phyloP scores from a whole-genome alignment of 2,888 invertebrate genomes.

The Caenorhabditis uteleia region DNA sequence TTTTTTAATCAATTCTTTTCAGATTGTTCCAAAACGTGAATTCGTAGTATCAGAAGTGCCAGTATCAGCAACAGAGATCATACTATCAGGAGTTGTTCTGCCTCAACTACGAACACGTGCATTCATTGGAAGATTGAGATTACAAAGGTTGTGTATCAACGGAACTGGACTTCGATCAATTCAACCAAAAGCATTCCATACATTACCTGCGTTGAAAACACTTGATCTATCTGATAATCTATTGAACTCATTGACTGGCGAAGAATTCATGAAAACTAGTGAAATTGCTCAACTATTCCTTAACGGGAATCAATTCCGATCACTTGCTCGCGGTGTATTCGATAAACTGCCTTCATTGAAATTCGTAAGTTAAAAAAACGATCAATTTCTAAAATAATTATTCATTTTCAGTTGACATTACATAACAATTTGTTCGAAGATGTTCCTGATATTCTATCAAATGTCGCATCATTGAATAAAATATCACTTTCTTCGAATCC shows the following conservation, averaged over 20 bases:
- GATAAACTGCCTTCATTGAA: constrained; percentile 56
- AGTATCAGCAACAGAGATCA: constrained; percentile 88
- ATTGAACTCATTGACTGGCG: constrained; percentile 47
- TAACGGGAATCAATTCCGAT: constrained; percentile 50
- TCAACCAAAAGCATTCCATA: constrained; percentile 63
- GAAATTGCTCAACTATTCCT: constrained; percentile 53
- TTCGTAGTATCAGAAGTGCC: constrained; percentile 79
- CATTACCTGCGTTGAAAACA: constrained; percentile 54
- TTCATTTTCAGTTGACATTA: constrained; percentile 41
- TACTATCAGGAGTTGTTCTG: constrained; percentile 84
- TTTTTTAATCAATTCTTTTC: background rate
- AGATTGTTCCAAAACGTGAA: constrained; percentile 19
- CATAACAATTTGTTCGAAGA: constrained; percentile 56
- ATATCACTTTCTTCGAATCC: constrained; percentile 62
- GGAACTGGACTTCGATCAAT: constrained; percentile 53
- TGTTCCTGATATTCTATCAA: constrained; percentile 32
- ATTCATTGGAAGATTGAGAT: constrained; percentile 76
- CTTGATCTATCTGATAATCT: constrained; percentile 63
- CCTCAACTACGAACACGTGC: constrained; percentile 81
- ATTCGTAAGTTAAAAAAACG: constrained; percentile 41
- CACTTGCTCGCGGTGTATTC: constrained; percentile 39
- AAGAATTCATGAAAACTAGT: constrained; percentile 53
- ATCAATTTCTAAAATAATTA: background rate
- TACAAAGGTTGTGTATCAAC: constrained; percentile 63
- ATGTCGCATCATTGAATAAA: constrained; percentile 18